phyloP scores from a whole-genome alignment of 1,140 invertebrate genomes.

The Tenebrio molitor region DNA sequence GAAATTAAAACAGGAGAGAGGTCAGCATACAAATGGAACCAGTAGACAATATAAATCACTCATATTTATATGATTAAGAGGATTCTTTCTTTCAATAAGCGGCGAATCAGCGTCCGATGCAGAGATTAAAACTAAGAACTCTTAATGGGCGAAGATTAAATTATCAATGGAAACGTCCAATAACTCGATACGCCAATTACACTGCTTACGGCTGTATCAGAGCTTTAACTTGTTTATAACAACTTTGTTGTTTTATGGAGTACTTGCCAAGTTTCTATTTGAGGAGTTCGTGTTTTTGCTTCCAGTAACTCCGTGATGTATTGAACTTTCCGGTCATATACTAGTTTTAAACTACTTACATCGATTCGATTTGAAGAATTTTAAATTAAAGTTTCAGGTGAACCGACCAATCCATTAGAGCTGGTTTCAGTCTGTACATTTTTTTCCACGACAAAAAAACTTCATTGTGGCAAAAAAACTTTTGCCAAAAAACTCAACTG shows the following conservation, averaged over 20 bases:
- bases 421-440: too few relatives aligned
- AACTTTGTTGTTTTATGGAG: constrained; percentile 35
- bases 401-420: too few relatives aligned
- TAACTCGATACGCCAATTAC: constrained; percentile 30
- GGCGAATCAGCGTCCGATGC: background rate
- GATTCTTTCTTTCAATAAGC: constrained; percentile 18
- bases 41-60: constrained; percentile 12
- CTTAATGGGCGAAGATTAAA: constrained; percentile 5
- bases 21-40: constrained; percentile 8
- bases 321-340: constrained; percentile 31
- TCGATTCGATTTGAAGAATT: constrained; percentile 23
- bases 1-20: constrained; percentile 1
- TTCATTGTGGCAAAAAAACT: too few relatives aligned
- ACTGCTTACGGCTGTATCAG: constrained; percentile 14
- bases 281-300: constrained; percentile 22
- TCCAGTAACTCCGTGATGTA: constrained; percentile 27
- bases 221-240: constrained; percentile 37
- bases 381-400: constrained; percentile 22
- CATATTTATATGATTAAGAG: constrained; percentile 18
- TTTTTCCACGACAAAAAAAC: too few relatives aligned
- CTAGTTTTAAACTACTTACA: constrained; percentile 38
- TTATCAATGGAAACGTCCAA: constrained; percentile 26
- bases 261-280: constrained; percentile 37
- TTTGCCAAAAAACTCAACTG: too few relatives aligned
- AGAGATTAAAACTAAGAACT: constrained; percentile 29